Percentiles rank a stretch among this genome's conserved stretches.
These are phyloP conservation scores for Polietes domitor DNA, from an alignment of 2,888 invertebrate species.

Conservation along the genomic window DNA sequence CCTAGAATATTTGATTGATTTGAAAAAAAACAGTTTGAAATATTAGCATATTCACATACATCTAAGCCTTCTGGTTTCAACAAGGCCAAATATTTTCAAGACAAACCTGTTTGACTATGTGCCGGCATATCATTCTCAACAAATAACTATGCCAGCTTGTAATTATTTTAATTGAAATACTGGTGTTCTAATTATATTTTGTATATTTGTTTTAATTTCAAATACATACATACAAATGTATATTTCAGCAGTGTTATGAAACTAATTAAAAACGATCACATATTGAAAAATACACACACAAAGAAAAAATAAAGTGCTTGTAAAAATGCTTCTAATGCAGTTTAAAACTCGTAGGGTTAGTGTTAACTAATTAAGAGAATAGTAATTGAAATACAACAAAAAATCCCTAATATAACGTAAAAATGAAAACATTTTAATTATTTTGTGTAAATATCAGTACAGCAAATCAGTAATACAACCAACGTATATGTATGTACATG, in stretches of 20 bases:
- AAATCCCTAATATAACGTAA: background rate
- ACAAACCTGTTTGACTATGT: no score
- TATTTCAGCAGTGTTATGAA: background rate
- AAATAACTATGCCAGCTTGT: background rate
- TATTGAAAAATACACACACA: background rate
- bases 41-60: no score
- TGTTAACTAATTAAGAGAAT: conserved; percentile 59
- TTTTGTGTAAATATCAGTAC: conserved; percentile 33
- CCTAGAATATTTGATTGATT: no score
- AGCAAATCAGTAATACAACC: background rate
- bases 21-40: no score
- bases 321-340: conserved; percentile 62
- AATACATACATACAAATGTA: background rate
- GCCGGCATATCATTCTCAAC: background rate
- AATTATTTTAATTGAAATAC: background rate
- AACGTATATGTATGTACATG: background rate
- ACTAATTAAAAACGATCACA: background rate
- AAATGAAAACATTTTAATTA: conserved; percentile 44
- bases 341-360: conserved; percentile 71
- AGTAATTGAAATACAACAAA: conserved; percentile 9
- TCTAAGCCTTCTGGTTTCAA: no score
- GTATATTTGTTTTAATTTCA: background rate
- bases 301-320: conserved; percentile 46
- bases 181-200: background rate
- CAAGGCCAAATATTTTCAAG: no score